These are phyloP conservation scores for Acrobasis repandana DNA, from an alignment of 2,888 invertebrate species.

Conservation along the genomic window DNA sequence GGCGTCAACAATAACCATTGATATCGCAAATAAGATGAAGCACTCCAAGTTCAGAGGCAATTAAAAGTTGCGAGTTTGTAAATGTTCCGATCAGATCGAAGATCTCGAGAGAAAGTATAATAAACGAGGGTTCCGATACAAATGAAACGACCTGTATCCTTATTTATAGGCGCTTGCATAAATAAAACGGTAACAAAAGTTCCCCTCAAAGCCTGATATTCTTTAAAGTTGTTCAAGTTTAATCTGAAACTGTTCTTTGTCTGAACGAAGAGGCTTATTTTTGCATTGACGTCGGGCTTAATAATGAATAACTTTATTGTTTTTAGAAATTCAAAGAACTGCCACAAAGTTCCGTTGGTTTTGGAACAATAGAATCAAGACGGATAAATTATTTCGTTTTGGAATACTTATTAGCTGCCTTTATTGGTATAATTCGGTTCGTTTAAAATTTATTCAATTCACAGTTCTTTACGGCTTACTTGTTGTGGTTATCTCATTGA, in stretches of 20 bases:
- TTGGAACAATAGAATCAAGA: slow-evolving; percentile 40
- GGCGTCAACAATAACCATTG: slow-evolving; percentile 9
- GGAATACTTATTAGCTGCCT: slow-evolving; percentile 21
- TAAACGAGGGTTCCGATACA: slow-evolving; percentile 25
- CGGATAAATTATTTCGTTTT: slow-evolving; percentile 33
- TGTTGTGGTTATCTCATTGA: neutral
- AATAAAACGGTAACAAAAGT: slow-evolving; percentile 24
- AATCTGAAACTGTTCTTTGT: slow-evolving; percentile 30
- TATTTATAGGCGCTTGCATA: slow-evolving; percentile 18
- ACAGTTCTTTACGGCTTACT: neutral
- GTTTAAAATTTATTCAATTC: slow-evolving; percentile 3
- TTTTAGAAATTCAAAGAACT: slow-evolving; percentile 36
- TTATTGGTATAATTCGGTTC: slow-evolving; percentile 9
- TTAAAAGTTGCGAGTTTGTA: slow-evolving; percentile 22
- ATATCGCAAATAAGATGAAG: slow-evolving; percentile 20
- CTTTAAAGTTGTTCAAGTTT: slow-evolving; percentile 29
- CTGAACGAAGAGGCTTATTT: slow-evolving; percentile 32
- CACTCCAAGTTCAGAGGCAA: slow-evolving; percentile 19
- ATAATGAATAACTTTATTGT: slow-evolving; percentile 44
- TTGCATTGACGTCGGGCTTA: slow-evolving; percentile 38
- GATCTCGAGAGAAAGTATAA: slow-evolving; percentile 22
- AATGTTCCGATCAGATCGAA: slow-evolving; percentile 20
- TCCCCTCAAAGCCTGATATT: slow-evolving; percentile 22
- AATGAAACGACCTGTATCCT: slow-evolving; percentile 11
- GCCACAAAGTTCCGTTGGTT: slow-evolving; percentile 40